Percentiles rank a stretch among this genome's conserved stretches.
Evolutionary conservation across 1,140 invertebrate species (phyloP).

Genomic region (Parasteatoda tepidariorum): DNA sequence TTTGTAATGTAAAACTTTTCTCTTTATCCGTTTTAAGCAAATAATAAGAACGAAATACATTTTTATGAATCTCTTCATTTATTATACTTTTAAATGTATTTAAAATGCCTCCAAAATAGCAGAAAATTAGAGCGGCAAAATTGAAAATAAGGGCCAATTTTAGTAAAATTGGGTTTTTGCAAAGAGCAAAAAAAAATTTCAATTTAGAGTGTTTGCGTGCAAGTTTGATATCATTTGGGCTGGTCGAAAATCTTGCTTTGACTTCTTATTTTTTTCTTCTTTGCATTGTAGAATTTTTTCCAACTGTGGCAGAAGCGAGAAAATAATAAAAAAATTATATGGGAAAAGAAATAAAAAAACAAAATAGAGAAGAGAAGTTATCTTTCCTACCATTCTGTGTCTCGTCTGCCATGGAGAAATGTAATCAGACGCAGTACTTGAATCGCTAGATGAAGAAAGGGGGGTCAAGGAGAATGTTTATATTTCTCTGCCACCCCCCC

Average conservation of each 20-base stretch:
- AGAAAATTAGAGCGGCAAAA: too few relatives aligned
- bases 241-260: not conserved
- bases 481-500: constrained; percentile 32
- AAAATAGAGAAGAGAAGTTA: constrained; percentile 29
- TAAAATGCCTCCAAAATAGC: too few relatives aligned
- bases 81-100: too few relatives aligned
- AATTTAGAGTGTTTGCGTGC: constrained; percentile 9
- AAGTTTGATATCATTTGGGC: constrained; percentile 2
- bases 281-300: not conserved
- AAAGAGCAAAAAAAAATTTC: not conserved
- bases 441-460: constrained; percentile 15
- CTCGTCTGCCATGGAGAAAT: constrained; percentile 30
- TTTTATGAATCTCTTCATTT: too few relatives aligned
- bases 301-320: not conserved
- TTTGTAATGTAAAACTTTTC: too few relatives aligned
- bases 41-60: too few relatives aligned
- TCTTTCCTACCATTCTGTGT: constrained; percentile 41
- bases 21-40: too few relatives aligned
- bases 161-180: too few relatives aligned
- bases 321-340: constrained; percentile 13
- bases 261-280: not conserved
- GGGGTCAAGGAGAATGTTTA: constrained; percentile 44
- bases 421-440: constrained; percentile 49
- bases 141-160: too few relatives aligned
- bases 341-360: not conserved